phyloP scores from a whole-genome alignment of 37 sponge, comb jelly and placozoan genomes.

The Tethya wilhelma region DNA sequence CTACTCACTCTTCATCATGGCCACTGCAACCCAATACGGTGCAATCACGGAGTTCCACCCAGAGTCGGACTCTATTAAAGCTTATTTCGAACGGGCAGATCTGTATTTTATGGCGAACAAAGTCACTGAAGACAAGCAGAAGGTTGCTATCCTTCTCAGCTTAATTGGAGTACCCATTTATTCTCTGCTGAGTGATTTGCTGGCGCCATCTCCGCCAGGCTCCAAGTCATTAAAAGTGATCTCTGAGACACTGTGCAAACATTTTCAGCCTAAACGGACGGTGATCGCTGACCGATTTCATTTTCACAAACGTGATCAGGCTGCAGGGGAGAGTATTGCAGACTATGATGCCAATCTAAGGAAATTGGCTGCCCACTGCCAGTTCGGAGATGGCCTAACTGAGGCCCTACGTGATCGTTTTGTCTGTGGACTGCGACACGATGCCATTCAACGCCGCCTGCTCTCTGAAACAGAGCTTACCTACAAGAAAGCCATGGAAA shows the following conservation, averaged over 20 bases:
- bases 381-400: conserved; percentile 1
- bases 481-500: background rate
- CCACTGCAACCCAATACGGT: background rate
- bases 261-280: conserved; percentile 19
- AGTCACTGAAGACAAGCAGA: background rate
- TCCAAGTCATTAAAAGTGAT: conserved; percentile 3
- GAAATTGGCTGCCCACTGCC: background rate
- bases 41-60: conserved; percentile 10
- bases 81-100: conserved; percentile 13
- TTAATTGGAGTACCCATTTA: conserved; percentile 21
- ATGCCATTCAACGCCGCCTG: background rate
- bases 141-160: conserved; percentile 12
- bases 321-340: conserved; percentile 5
- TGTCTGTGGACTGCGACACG: background rate
- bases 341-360: conserved; percentile 8
- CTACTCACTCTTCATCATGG: no score
- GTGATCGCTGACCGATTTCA: conserved; percentile 19
- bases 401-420: conserved; percentile 11
- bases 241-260: background rate
- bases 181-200: conserved; percentile 13
- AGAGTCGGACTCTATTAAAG: conserved; percentile 23
- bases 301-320: conserved; percentile 18
- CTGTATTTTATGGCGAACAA: conserved; percentile 23
- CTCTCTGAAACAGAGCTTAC: background rate
- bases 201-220: conserved; percentile 7